Percentiles rank a stretch among this genome's conserved stretches.
These are phyloP conservation scores for Indri indri DNA, from an alignment of 2,113 vertebrate species.

Conservation along the genomic window DNA sequence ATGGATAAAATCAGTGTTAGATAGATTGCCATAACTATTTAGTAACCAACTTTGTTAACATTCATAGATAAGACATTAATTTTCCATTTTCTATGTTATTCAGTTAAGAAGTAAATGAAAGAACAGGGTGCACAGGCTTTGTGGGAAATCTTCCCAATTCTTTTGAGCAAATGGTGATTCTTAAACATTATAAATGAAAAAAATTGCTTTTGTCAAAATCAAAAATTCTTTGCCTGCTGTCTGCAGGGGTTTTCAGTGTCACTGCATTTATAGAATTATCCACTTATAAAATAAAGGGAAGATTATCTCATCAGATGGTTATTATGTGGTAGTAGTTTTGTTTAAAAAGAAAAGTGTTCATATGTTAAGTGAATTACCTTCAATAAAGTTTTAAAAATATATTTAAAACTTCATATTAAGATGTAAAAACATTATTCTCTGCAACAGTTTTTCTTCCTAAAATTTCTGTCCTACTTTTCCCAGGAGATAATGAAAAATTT, in stretches of 20 bases:
- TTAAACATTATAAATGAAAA: constrained; percentile 27
- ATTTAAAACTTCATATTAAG: not conserved
- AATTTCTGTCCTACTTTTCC: not conserved
- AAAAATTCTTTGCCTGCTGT: constrained; percentile 9
- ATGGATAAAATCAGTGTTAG: constrained; percentile 15
- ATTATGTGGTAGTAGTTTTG: not conserved
- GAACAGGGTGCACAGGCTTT: not conserved
- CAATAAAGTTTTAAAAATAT: not conserved
- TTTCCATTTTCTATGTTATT: not conserved
- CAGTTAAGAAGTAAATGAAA: constrained; percentile 11
- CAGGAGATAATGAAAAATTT: not conserved
- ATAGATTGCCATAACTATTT: constrained; percentile 2
- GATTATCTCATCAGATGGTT: constrained; percentile 32
- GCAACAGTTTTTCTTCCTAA: not conserved
- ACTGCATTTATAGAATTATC: not conserved
- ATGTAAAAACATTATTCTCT: not conserved
- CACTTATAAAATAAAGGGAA: constrained; percentile 17
- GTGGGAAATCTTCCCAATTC: not conserved
- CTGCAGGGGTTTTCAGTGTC: not conserved
- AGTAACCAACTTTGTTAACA: constrained; percentile 26
- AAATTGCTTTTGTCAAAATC: constrained; percentile 43
- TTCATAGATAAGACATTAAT: not conserved
- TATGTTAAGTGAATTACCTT: not conserved
- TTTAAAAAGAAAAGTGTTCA: not conserved
- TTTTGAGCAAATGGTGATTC: constrained; percentile 27